phyloP scores from a whole-genome alignment of 2,113 vertebrate species.

The Rhinoptilus africanus region DNA sequence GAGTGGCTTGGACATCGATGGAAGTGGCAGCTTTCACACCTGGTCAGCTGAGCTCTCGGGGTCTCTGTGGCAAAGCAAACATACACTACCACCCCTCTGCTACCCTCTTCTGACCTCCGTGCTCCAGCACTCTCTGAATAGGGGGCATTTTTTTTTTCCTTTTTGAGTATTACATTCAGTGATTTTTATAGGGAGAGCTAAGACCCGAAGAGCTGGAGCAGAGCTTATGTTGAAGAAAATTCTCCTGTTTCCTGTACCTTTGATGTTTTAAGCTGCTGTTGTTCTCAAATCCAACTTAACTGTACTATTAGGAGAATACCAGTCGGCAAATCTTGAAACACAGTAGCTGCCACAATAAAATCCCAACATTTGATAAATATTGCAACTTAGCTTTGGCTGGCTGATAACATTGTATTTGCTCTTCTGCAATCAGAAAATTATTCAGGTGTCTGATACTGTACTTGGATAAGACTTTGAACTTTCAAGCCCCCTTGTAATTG shows the following conservation, averaged over 20 bases:
- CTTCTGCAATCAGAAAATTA: not conserved
- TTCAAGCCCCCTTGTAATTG: not conserved
- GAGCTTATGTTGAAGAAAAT: not conserved
- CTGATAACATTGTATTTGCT: not conserved
- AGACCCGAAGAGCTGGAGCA: not conserved
- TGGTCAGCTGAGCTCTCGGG: not conserved
- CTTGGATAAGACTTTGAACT: not conserved
- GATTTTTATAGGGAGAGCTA: not conserved
- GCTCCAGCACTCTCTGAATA: not conserved
- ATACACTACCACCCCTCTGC: not conserved
- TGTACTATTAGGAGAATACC: not conserved
- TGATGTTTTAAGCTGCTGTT: not conserved
- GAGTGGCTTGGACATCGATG: rapidly evolving
- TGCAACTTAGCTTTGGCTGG: not conserved
- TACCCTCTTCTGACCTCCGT: not conserved
- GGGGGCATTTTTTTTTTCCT: not conserved
- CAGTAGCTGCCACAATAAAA: not conserved
- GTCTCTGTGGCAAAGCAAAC: not conserved
- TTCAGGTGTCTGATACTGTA: not conserved
- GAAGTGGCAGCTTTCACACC: not conserved
- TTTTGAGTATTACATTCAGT: not conserved
- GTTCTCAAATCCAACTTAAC: not conserved
- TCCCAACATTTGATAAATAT: not conserved
- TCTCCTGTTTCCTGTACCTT: not conserved
- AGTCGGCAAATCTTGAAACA: not conserved